Evolutionary conservation across 2,888 invertebrate genomes (phyloP), one percentile per base, ranked within the genome.

Genomic region (Magallana nippona): DNA sequence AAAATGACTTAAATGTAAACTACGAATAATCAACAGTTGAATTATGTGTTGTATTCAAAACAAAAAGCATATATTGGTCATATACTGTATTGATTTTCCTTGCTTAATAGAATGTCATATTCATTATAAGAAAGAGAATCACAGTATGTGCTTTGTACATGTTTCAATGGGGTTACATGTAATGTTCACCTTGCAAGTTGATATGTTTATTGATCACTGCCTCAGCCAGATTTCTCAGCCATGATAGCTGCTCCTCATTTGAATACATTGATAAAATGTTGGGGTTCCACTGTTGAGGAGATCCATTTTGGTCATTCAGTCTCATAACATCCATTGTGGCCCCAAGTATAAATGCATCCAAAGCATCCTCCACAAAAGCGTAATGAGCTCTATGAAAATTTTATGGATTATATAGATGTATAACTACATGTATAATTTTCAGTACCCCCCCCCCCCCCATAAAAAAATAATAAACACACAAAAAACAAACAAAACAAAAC

Each of bases 271-370:
- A 27, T 63, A 63, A 63, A 11, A 22, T 63, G 63, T 22, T 63
- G 3, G 63, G 63, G 63, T 63, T n/a, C 22, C 22, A 63, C 13
- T 19, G 63, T 11, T 63, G 22, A 22, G 5, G 63, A 22, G 63
- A 22, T 63, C 22, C 22, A 63, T 22, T 19, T 19, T 8, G 19
- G 22, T 19, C 63, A 22, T 63, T 22, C 13, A 63, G 22, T 22
- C 63, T 11, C 63, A 63, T 63, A 1, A 63, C 63, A 44, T 84
- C 32, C 86, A 86, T 81, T 78, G 83, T 83, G 10, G 84, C 82
- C n/a, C 57, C 86, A 44, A 84, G 81, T 62, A 86, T 82, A 58
- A 82, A 84, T 15, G 77, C 80, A 60, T 86, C 86, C 55, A 84
- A 22, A 71, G 57, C 22, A 57, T 86, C 86, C 22, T 84, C 81